These are phyloP conservation scores for Lepidurus arcticus DNA, from an alignment of 1,140 invertebrate genomes.

Conservation along the genomic window DNA sequence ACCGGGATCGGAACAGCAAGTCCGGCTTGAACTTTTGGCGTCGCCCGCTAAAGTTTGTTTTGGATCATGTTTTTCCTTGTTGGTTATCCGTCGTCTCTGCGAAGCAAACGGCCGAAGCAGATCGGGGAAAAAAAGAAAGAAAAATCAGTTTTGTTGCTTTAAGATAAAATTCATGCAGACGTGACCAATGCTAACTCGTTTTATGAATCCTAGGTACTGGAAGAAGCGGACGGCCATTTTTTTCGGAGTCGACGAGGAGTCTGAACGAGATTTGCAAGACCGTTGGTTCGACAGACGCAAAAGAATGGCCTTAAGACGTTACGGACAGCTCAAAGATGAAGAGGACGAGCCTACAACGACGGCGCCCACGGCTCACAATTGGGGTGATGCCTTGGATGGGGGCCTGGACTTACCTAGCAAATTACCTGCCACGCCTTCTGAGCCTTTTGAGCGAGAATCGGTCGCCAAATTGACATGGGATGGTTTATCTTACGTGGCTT, in stretches of 20 bases:
- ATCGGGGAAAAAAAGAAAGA: not conserved
- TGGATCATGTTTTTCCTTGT: too few relatives aligned
- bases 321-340: constrained; percentile 29
- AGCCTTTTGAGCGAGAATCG: constrained; percentile 53
- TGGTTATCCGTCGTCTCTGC: not conserved
- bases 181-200: not conserved
- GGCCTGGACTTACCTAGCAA: constrained; percentile 6
- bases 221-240: constrained; percentile 68
- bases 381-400: not conserved
- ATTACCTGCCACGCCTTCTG: constrained; percentile 10
- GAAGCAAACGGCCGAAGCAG: not conserved
- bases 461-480: constrained; percentile 61
- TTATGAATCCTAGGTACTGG: constrained; percentile 51
- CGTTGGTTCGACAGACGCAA: constrained; percentile 67
- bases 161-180: too few relatives aligned
- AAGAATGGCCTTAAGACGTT: constrained; percentile 55
- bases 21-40: too few relatives aligned
- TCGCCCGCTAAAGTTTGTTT: too few relatives aligned
- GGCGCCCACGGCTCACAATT: not conserved
- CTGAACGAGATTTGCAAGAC: constrained; percentile 60
- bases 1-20: too few relatives aligned
- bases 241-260: constrained; percentile 68
- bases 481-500: constrained; percentile 62
- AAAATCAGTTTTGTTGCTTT: too few relatives aligned
- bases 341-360: not conserved